Evolutionary conservation across 1,140 invertebrate species (phyloP).

Genomic region (Acromyrmex charruanus): DNA sequence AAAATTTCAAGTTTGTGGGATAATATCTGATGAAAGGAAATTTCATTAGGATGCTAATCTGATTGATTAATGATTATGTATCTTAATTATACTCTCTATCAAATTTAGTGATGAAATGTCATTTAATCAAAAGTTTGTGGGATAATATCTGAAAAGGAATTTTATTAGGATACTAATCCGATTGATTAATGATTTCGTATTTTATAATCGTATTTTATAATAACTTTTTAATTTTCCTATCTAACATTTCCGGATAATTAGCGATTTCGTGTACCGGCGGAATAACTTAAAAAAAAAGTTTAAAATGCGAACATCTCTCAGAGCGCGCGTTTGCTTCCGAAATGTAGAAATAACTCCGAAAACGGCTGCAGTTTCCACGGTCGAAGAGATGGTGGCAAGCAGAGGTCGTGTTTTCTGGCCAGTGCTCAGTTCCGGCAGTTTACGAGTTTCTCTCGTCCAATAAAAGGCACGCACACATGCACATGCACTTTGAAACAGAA

Average conservation of each 20-base stretch:
- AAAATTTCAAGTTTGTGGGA: not conserved
- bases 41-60: not conserved
- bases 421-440: slow-evolving; percentile 73
- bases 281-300: not conserved
- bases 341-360: slow-evolving; percentile 68
- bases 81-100: slow-evolving; percentile 7
- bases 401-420: slow-evolving; percentile 67
- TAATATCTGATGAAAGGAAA: not conserved
- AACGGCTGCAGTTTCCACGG: slow-evolving; percentile 72
- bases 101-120: not conserved
- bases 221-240: not conserved
- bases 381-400: slow-evolving; percentile 39
- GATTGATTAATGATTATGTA: slow-evolving; percentile 5
- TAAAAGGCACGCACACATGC: slow-evolving; percentile 19
- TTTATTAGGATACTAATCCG: not conserved
- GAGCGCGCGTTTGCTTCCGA: slow-evolving; percentile 34
- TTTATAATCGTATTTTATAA: not conserved
- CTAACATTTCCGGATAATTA: not conserved
- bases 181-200: slow-evolving; percentile 5
- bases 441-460: slow-evolving; percentile 71
- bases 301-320: slow-evolving; percentile 17
- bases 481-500: slow-evolving; percentile 18
- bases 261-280: not conserved
- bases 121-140: not conserved
- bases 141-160: not conserved